Evolutionary conservation across 2,888 invertebrate genomes (phyloP), one percentile per base, ranked within the genome.

Genomic region (Pterostichus niger): DNA sequence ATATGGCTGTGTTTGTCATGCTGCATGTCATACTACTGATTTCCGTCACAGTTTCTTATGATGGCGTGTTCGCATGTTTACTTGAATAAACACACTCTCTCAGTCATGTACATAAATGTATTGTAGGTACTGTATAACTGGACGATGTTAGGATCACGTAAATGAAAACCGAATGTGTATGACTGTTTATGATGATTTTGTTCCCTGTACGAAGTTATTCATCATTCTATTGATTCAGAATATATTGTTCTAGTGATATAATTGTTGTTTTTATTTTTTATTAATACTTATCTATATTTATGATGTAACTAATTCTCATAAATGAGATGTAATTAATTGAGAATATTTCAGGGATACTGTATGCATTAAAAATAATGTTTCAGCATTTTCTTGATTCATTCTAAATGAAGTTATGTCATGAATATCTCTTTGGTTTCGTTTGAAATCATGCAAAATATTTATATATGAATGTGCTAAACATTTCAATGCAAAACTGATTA

Each of bases 81-180:
- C 54, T 81, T 81, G 81, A 81, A 82, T 75, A 73, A 82, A 61
- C 82, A 82, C 75, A 75, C 56, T 75, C 76, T 61, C 15, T 82
- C 82, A 82, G 75, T 75, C 82, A 75, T 82, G 82, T 82, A 82
- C 77, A 83, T 83, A 83, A 64, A 68, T 83, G 83, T 83, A 77
- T 52, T 83, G 83, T 83, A 79, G 64, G 79, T 79, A 83, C 54
- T 77, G 82, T 75, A 82, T 82, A 75, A 52, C 46, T 52, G 77
- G 49, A 83, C 35, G 82, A 75, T 82, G 56, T 64, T 56, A 40
- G 49, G 7, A 71, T 13, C 68, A 71, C 71, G 46, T 71, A 71
- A 71, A 71, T 46, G 46, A 71, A 40, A 40, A 71, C 49, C 31
- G 71, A 75, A 75, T 52, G 31, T 75, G 75, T 52, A 75, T 75